phyloP scores from a whole-genome alignment of 2,797 vertebrate species.

The Streptopelia turtur region DNA sequence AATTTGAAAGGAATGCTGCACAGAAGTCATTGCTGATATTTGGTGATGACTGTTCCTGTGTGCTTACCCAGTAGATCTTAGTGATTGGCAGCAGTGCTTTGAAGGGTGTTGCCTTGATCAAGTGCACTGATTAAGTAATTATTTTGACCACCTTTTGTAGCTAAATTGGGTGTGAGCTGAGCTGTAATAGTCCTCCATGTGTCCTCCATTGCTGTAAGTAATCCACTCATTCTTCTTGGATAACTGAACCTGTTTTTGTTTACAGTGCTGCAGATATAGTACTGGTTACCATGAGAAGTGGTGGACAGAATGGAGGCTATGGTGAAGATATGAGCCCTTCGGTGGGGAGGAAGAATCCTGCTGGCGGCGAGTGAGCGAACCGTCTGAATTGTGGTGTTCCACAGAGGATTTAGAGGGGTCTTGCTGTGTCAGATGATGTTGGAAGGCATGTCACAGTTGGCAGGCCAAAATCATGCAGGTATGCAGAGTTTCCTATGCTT shows the following conservation, averaged over 20 bases:
- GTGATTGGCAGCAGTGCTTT: neutral
- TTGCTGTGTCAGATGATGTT: neutral
- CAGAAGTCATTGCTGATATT: neutral
- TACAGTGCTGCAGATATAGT: neutral
- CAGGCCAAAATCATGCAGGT: neutral
- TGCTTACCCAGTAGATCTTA: neutral
- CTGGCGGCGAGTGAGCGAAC: neutral
- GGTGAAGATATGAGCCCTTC: slow-evolving; percentile 17
- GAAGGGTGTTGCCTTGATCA: neutral
- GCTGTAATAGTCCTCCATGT: rapidly evolving
- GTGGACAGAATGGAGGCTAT: neutral
- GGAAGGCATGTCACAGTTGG: neutral
- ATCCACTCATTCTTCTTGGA: neutral
- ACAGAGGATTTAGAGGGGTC: neutral
- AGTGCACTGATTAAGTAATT: neutral
- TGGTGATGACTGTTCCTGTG: neutral
- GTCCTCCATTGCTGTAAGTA: neutral
- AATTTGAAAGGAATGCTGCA: neutral
- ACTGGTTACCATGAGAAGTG: neutral
- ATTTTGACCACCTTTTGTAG: neutral
- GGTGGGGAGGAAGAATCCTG: neutral
- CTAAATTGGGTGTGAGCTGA: neutral
- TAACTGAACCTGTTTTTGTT: neutral
- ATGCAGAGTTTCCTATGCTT: neutral
- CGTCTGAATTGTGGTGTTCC: neutral